These are phyloP conservation scores for Limanda limanda DNA, from an alignment of 2,113 vertebrate species.

Conservation along the genomic window DNA sequence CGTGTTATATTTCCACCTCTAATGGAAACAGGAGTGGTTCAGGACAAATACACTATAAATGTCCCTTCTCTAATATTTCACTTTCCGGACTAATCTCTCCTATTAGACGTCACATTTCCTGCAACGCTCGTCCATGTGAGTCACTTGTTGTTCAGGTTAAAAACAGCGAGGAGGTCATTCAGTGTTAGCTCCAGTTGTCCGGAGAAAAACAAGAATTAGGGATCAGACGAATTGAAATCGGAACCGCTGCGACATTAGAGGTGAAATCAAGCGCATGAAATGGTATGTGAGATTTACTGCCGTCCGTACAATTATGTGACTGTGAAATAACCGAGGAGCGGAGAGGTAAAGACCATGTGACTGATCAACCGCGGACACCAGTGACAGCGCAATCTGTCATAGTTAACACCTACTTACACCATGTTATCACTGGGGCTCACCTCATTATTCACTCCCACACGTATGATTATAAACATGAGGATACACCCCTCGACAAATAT, in stretches of 20 bases:
- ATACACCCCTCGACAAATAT: not conserved
- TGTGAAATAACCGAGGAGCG: slow-evolving; percentile 53
- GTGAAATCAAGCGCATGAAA: slow-evolving; percentile 56
- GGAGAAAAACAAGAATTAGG: not conserved
- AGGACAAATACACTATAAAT: too few relatives aligned
- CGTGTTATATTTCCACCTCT: too few relatives aligned
- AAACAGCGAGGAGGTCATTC: not conserved
- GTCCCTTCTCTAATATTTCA: too few relatives aligned
- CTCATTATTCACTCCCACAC: slow-evolving; percentile 63
- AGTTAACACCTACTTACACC: slow-evolving; percentile 70
- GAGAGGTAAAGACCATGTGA: slow-evolving; percentile 55
- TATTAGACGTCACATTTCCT: too few relatives aligned
- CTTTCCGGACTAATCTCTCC: too few relatives aligned
- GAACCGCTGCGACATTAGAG: slow-evolving; percentile 42
- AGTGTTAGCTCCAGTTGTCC: slow-evolving; percentile 14
- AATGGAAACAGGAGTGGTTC: too few relatives aligned
- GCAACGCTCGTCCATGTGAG: too few relatives aligned
- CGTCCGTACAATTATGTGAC: slow-evolving; percentile 52
- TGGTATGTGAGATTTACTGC: slow-evolving; percentile 65
- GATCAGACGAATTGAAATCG: slow-evolving; percentile 45
- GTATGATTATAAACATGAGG: slow-evolving; percentile 35
- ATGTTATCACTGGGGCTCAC: slow-evolving; percentile 48
- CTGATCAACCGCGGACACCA: slow-evolving; percentile 66
- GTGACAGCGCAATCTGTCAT: slow-evolving; percentile 72
- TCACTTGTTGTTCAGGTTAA: too few relatives aligned